These are phyloP conservation scores for Pseudochromis fuscus DNA, from an alignment of 2,797 vertebrate species.

Conservation along the genomic window DNA sequence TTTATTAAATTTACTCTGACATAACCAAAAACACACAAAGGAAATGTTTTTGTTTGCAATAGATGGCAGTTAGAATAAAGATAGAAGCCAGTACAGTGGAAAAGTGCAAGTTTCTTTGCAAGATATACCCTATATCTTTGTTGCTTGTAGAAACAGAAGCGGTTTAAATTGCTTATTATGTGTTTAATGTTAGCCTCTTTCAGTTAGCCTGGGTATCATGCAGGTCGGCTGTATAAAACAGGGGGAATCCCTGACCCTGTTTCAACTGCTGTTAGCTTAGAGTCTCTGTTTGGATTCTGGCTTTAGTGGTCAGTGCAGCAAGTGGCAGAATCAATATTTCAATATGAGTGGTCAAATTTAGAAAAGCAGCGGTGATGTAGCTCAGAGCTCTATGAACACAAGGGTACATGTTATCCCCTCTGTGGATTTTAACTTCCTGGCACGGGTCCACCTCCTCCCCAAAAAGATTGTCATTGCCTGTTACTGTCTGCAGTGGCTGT, in stretches of 20 bases:
- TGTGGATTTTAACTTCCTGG: conserved; percentile 43
- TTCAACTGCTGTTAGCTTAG: conserved; percentile 26
- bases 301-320: conserved; percentile 58
- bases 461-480: conserved; percentile 50
- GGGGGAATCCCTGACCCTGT: conserved; percentile 10
- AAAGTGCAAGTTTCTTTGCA: not conserved
- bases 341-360: conserved; percentile 67
- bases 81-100: conserved; percentile 12
- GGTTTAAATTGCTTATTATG: conserved; percentile 8
- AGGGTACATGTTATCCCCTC: conserved; percentile 50
- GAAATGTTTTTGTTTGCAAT: conserved; percentile 8
- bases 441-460: conserved; percentile 66
- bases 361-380: conserved; percentile 52
- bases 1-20: conserved; percentile 42
- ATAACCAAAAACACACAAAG: conserved; percentile 29
- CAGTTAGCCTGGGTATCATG: too few species aligned
- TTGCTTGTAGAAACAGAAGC: not conserved
- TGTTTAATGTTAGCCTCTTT: not conserved
- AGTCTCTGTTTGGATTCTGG: conserved; percentile 55
- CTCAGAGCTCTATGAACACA: conserved; percentile 39
- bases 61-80: not conserved
- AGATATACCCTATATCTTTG: not conserved
- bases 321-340: conserved; percentile 75
- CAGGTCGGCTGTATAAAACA: too few species aligned
- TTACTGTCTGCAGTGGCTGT: conserved; percentile 80